Base-by-base conservation (phyloP, 1,140 invertebrate species). In the Drosophila nasuta region DNA sequence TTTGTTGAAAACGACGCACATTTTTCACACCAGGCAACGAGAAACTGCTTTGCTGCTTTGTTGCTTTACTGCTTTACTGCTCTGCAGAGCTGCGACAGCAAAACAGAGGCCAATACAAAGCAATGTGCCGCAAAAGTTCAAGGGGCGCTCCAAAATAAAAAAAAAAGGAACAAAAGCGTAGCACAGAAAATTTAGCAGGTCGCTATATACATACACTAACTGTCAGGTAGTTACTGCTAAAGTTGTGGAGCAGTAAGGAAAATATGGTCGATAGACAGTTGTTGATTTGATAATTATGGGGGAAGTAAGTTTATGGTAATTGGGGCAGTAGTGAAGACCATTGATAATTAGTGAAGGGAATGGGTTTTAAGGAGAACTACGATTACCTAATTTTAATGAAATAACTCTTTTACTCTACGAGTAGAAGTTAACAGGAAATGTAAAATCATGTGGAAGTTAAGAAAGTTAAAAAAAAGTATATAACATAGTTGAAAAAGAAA, bases 121-220 rank as follows among this genome's bases (percentile, higher is more conserved):
- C 83, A 75, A 73, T 71, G 85, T 66, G 49, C 56, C 73, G 80
- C 82, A 78, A 85, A 88, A 88, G 86, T 89, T 89, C 78, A 89
- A 83, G 81, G 78, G 85, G 78, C 76, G 72, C 81, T 77, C 49
- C 69, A 67, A 78, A 78, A 68, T 70, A 79, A 70, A 69, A 73
- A 78, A 57, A n/a, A 35, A 68, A 68, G 70, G 49, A 45, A 72
- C 43, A 30, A 52, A 70, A 56, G 35, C 20, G 17, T 70, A 28
- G 17, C 64, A 72, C 66, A 28, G 13, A 3, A 6, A 49, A 35
- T 51, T 13, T 6, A 7, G 4, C 25, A 63, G 20, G 41, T 30
- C 48, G 56, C 57, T 30, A 2, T n/a, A 3, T 2, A 2, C 25
- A 65, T 66, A 76, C 59, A 30, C 68, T 76, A 51, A 52, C 41